A percentile compares a stretch with the other conserved stretches of the same genome.
Conservation (phyloP, 2,888 invertebrate species). For the Eucera pruinosa region DNA sequence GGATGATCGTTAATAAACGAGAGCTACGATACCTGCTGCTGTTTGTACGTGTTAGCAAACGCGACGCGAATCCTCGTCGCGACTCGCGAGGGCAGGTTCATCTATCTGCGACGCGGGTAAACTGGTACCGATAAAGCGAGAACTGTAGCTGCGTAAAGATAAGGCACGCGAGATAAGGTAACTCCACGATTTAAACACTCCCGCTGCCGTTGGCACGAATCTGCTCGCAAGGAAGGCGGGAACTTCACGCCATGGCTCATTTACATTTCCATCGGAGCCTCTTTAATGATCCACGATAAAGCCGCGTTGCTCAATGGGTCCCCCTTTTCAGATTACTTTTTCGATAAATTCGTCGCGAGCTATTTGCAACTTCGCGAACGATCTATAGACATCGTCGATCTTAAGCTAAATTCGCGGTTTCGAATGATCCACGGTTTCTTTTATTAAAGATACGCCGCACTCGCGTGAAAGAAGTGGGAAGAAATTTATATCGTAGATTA, state of each 20-base stretch:
- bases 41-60: neutral
- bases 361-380: neutral
- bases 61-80: conserved; percentile 11
- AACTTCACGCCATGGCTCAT: conserved; percentile 56
- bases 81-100: conserved; percentile 18
- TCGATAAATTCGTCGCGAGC: conserved; percentile 4
- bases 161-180: conserved; percentile 57
- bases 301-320: conserved; percentile 10
- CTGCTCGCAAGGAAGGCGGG: conserved; percentile 26
- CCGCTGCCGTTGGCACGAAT: conserved; percentile 51
- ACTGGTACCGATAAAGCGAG: conserved; percentile 59
- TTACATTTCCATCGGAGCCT: conserved; percentile 54
- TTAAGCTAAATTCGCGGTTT: neutral
- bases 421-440: neutral
- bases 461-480: too few species aligned
- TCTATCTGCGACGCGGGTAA: conserved; percentile 31
- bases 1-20: conserved; percentile 14
- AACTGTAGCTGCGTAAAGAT: conserved; percentile 59
- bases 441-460: neutral
- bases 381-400: neutral
- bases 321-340: conserved; percentile 11
- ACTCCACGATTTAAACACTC: conserved; percentile 63
- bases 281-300: conserved; percentile 55
- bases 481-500: conserved; percentile 8
- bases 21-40: too few species aligned